A percentile compares a stretch with the other conserved stretches of the same genome.
These are phyloP conservation scores for Polypterus bichir DNA, from an alignment of 2,113 vertebrate species.

Conservation along the genomic window DNA sequence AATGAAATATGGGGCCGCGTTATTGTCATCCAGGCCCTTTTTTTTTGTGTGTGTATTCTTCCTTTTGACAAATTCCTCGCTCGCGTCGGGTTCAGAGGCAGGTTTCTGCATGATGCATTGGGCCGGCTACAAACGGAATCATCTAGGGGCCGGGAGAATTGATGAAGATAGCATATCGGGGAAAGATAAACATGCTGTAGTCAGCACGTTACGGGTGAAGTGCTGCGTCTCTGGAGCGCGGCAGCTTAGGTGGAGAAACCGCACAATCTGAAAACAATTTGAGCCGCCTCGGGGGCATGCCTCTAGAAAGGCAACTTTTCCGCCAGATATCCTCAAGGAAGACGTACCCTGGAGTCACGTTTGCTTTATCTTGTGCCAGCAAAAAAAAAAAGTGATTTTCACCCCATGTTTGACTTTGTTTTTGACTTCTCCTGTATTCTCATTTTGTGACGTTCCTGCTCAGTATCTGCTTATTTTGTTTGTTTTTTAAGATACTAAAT, in stretches of 20 bases:
- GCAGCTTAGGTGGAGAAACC: slow-evolving; percentile 24
- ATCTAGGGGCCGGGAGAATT: slow-evolving; percentile 67
- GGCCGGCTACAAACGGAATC: slow-evolving; percentile 47
- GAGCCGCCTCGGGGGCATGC: slow-evolving; percentile 15
- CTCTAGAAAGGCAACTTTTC: slow-evolving; percentile 16
- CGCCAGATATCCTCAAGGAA: no score
- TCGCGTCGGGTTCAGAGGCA: slow-evolving; percentile 53
- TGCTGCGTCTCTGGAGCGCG: slow-evolving; percentile 41
- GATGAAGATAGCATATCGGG: slow-evolving; percentile 67
- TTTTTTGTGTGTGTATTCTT: slow-evolving; percentile 11
- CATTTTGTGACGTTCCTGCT: no score
- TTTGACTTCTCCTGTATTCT: no score
- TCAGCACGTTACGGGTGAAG: slow-evolving; percentile 47
- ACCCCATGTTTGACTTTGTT: no score
- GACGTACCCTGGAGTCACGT: no score
- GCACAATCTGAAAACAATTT: slow-evolving; percentile 22
- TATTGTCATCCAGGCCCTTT: slow-evolving; percentile 65
- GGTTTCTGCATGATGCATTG: slow-evolving; percentile 74
- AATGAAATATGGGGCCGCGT: slow-evolving; percentile 77
- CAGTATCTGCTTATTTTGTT: no score
- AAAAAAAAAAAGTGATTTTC: no score
- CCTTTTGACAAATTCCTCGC: slow-evolving; percentile 75
- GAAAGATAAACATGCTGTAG: slow-evolving; percentile 70
- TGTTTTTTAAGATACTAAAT: no score
- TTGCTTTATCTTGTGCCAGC: no score